A percentile compares a stretch with the other conserved stretches of the same genome.
phyloP scores from a whole-genome alignment of 2,888 invertebrate genomes.

The Diloba caeruleocephala region DNA sequence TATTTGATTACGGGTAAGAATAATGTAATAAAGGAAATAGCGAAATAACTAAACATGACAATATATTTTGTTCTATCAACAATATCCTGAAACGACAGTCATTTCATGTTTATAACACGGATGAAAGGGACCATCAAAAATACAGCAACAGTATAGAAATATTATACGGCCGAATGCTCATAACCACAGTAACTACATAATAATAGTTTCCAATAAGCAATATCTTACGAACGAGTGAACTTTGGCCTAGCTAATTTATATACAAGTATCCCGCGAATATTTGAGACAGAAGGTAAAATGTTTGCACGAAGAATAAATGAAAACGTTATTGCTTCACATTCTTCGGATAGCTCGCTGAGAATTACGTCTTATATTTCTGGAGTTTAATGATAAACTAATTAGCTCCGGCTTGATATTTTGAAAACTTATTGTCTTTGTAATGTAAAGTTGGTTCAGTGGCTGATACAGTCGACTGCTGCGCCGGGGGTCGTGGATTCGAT shows the following conservation, averaged over 20 bases:
- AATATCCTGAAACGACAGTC: slow-evolving; percentile 34
- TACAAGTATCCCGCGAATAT: slow-evolving; percentile 57
- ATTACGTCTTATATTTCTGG: not conserved
- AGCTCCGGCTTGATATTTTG: too few species aligned
- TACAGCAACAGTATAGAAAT: slow-evolving; percentile 57
- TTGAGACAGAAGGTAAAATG: slow-evolving; percentile 33
- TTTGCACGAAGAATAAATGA: slow-evolving; percentile 6
- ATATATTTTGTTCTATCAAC: slow-evolving; percentile 23
- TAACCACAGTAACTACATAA: slow-evolving; percentile 59
- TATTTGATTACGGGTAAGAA: slow-evolving; percentile 31
- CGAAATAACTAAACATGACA: slow-evolving; percentile 10
- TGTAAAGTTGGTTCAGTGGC: too few species aligned
- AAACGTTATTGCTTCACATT: not conserved
- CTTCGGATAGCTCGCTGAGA: not conserved
- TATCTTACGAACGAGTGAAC: slow-evolving; percentile 69
- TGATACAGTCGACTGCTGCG: too few species aligned
- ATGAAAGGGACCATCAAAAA: slow-evolving; percentile 47
- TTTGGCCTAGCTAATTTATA: slow-evolving; percentile 67
- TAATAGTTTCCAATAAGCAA: slow-evolving; percentile 79
- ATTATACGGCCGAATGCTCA: slow-evolving; percentile 65
- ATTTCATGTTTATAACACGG: slow-evolving; percentile 46
- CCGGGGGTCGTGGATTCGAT: too few species aligned
- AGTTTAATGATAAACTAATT: too few species aligned
- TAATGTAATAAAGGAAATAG: slow-evolving; percentile 10
- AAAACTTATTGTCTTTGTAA: too few species aligned